Percentiles rank a stretch among this genome's conserved stretches.
Evolutionary conservation across 23 tunicate genomes (phyloP).

Genomic region (Corella eumyota): DNA sequence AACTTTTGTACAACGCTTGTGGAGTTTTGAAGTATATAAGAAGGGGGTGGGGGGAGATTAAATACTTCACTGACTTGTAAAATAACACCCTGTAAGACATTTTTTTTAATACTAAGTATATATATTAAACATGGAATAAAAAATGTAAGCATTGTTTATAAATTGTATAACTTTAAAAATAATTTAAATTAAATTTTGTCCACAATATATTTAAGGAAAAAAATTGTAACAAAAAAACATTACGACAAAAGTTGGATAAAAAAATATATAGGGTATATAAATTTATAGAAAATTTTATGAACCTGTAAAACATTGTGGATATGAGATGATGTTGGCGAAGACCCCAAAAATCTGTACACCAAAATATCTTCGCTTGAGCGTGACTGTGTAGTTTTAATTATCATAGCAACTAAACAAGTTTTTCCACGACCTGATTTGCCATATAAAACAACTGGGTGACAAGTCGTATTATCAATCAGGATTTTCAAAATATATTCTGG

Average conservation of each 20-base stretch:
- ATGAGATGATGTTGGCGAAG: conserved; percentile 72
- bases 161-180: background rate
- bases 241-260: background rate
- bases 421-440: conserved; percentile 87
- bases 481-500: conserved; percentile 9
- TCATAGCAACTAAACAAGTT: conserved; percentile 67
- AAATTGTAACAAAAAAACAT: background rate
- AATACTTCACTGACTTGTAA: conserved; percentile 47
- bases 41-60: conserved; percentile 22
- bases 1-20: conserved; percentile 32
- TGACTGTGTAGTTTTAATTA: conserved; percentile 11
- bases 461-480: background rate
- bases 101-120: no score
- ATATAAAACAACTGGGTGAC: conserved; percentile 20
- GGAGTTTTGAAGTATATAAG: conserved; percentile 46
- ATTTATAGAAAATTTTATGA: background rate
- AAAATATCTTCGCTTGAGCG: conserved; percentile 3
- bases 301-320: conserved; percentile 76
- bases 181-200: background rate
- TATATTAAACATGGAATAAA: no score
- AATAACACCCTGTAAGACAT: conserved; percentile 40
- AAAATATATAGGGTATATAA: no score
- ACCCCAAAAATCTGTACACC: conserved; percentile 57
- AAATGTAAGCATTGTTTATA: background rate
- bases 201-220: background rate